Conservation (phyloP, 2,888 invertebrate species). For the Crepidodera aurea region DNA sequence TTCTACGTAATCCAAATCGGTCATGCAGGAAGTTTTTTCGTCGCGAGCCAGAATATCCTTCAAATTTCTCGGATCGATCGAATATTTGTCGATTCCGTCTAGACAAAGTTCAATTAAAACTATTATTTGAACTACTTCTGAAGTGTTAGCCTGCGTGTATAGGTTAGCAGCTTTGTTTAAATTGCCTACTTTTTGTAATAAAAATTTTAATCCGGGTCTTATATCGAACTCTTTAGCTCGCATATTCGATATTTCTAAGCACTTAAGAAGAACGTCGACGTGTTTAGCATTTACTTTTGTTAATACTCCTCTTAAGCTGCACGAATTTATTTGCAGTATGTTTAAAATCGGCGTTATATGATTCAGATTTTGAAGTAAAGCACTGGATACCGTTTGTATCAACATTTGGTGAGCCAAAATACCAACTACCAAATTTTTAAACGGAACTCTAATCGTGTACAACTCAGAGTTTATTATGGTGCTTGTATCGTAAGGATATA, state of each 20-base stretch:
- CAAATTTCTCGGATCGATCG: constrained; percentile 69
- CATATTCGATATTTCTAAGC: constrained; percentile 82
- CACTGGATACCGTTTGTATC: constrained; percentile 87
- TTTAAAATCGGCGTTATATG: constrained; percentile 61
- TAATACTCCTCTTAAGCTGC: constrained; percentile 58
- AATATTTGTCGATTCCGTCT: constrained; percentile 72
- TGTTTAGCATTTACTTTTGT: constrained; percentile 67
- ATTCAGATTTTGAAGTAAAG: constrained; percentile 74
- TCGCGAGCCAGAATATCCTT: constrained; percentile 68
- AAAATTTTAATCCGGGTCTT: constrained; percentile 90
- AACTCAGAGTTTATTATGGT: constrained; percentile 77
- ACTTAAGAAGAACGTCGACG: constrained; percentile 76
- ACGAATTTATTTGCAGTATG: constrained; percentile 59
- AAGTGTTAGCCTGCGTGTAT: constrained; percentile 92
- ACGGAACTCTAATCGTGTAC: constrained; percentile 85
- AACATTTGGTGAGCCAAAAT: constrained; percentile 92
- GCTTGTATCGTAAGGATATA: constrained; percentile 80
- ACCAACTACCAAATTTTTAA: constrained; percentile 87
- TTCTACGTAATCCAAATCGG: constrained; percentile 58
- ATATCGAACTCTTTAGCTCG: constrained; percentile 88
- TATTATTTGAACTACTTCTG: constrained; percentile 89
- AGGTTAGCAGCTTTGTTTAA: constrained; percentile 86
- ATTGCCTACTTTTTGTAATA: constrained; percentile 91
- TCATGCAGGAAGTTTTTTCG: constrained; percentile 49
- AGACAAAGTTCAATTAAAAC: constrained; percentile 86